These are phyloP conservation scores for Garra rufa DNA, from an alignment of 2,113 vertebrate genomes.

Conservation along the genomic window DNA sequence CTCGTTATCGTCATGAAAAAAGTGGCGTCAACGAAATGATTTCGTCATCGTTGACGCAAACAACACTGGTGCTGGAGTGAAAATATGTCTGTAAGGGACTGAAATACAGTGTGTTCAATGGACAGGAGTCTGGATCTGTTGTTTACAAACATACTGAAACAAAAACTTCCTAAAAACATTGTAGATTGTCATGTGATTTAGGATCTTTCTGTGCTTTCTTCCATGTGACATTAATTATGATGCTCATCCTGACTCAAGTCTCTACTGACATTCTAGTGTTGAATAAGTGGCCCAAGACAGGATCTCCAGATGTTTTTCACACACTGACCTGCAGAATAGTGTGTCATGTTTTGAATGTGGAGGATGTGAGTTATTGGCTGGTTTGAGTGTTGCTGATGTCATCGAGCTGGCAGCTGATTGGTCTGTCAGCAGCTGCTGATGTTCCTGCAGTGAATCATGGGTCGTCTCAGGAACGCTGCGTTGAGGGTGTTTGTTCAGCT, in stretches of 20 bases:
- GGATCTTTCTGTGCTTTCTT: not conserved
- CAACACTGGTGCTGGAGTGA: not conserved
- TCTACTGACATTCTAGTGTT: not conserved
- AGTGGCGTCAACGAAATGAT: too few species aligned
- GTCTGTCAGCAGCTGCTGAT: not conserved
- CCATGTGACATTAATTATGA: not conserved
- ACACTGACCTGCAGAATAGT: too few species aligned
- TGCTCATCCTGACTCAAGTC: not conserved
- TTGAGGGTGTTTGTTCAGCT: not conserved
- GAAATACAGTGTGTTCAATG: not conserved
- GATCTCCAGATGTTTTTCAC: too few species aligned
- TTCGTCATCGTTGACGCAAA: too few species aligned
- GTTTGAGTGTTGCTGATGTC: not conserved
- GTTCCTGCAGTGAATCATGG: not conserved
- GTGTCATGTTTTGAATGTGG: not conserved
- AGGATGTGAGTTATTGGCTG: not conserved
- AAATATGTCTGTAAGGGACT: not conserved
- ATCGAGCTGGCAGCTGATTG: not conserved
- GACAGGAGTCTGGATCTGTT: not conserved
- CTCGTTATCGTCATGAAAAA: too few species aligned
- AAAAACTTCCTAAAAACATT: not conserved
- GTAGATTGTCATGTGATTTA: not conserved
- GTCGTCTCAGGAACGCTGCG: not conserved
- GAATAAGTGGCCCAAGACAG: not conserved
- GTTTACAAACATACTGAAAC: not conserved